These are phyloP conservation scores for Craseonycteris thonglongyai DNA, from an alignment of 2,113 vertebrate genomes.

Conservation along the genomic window DNA sequence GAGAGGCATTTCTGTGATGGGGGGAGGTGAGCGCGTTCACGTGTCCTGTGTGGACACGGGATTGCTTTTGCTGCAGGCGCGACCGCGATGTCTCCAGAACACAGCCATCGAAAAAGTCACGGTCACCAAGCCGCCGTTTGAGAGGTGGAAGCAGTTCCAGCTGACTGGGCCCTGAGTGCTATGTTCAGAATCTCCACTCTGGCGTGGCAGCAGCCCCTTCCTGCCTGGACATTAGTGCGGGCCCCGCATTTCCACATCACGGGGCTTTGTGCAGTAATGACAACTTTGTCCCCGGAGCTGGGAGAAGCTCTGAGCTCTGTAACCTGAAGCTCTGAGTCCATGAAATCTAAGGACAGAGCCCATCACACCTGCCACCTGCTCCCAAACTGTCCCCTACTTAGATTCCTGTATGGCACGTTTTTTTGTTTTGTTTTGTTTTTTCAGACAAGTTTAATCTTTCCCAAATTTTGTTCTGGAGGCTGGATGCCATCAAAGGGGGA, in stretches of 20 bases:
- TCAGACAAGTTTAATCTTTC: neutral
- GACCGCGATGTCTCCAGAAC: neutral
- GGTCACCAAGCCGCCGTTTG: neutral
- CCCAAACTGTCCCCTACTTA: neutral
- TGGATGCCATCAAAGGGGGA: conserved; percentile 49
- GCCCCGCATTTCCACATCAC: conserved; percentile 37
- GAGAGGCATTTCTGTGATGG: neutral
- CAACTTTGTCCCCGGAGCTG: conserved; percentile 38
- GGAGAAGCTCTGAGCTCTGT: conserved; percentile 25
- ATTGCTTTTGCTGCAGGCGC: neutral
- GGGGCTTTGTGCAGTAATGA: conserved; percentile 29
- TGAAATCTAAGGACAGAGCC: neutral
- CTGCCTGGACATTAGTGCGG: conserved; percentile 30
- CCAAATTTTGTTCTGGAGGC: conserved; percentile 37
- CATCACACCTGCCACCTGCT: neutral
- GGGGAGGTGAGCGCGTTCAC: neutral
- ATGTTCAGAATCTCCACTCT: conserved; percentile 35
- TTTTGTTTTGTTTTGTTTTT: no score
- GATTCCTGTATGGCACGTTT: neutral
- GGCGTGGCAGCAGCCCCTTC: neutral
- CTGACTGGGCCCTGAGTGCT: neutral
- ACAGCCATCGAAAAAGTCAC: neutral
- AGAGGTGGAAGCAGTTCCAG: conserved; percentile 37
- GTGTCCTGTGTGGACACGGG: neutral
- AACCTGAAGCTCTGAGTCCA: conserved; percentile 52